Base-by-base conservation (phyloP, 2,888 invertebrate species). In the Drosophila ustulata region DNA sequence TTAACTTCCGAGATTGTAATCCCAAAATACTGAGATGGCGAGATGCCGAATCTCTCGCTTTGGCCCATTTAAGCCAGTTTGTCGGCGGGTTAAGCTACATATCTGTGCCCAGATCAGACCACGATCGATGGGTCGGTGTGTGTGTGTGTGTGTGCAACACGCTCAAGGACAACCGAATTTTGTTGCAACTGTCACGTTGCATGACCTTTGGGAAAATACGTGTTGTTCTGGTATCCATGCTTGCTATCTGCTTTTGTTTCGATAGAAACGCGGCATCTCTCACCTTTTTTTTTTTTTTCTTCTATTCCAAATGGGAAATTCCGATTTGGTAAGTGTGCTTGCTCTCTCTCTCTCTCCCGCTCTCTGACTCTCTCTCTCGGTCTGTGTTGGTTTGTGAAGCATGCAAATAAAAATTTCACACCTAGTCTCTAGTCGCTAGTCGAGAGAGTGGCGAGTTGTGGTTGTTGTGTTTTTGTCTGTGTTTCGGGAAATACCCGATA, bases 401-500 rank as follows among this genome's bases (percentile, higher is more conserved):
- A 88, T 85, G 85, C 84, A 88, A 87, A 85, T 88, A 88, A 84
- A 86, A 82, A 86, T 87, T 88, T 86, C 85, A 86, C 85, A 86
- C 85, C 89, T 86, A 66, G 64, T 39, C 68, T 49, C 59, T 23
- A 25, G 68, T 75, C 85, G 69, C 80, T 80, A 82, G 86, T 18
- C 78, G 76, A 72, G 39, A 25, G 34, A 30, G 39, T 46, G 46
- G 11, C 28, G 26, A 41, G 37, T n/a, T 4, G 30, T 30, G 5
- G 30, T 30, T 30, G 30, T 30, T 32, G 50, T 28, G 49, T 32
- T 9, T 32, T 9, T 26, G 18, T 18, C 1, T 30, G 51, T 53
- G 41, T 62, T 59, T 28, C 39, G 58, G 58, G 58, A 59, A 59
- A 59, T 59, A 59, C 58, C 58, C 58, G 26, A 34, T 30, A 59